These are phyloP conservation scores for Danio tinwini DNA, from an alignment of 2,797 vertebrate species.

Conservation along the genomic window DNA sequence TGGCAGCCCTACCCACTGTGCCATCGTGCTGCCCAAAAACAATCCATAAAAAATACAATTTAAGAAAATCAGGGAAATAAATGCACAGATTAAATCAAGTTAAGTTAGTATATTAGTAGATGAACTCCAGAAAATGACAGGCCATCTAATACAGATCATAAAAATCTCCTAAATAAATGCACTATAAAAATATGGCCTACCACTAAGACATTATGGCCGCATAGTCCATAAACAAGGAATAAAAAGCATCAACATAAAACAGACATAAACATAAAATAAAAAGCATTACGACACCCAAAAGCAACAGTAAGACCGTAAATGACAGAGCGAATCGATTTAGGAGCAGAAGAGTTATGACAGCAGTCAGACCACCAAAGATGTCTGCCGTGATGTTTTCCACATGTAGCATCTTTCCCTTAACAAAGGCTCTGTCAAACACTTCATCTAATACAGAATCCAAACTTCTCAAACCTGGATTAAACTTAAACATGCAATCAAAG, in stretches of 20 bases:
- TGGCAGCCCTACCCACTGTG: too few species aligned
- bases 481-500: conserved; percentile 21
- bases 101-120: background rate
- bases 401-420: conserved; percentile 34
- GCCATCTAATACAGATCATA: background rate
- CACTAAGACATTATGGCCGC: background rate
- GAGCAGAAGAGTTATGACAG: conserved; percentile 32
- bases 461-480: conserved; percentile 9
- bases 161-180: background rate
- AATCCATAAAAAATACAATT: too few species aligned
- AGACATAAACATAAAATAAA: background rate
- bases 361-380: conserved; percentile 45
- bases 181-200: background rate
- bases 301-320: conserved; percentile 13
- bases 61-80: too few species aligned
- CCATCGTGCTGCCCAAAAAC: too few species aligned
- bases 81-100: background rate
- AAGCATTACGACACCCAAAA: conserved; percentile 4
- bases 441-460: conserved; percentile 44
- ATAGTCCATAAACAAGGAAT: background rate
- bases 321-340: conserved; percentile 32
- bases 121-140: background rate
- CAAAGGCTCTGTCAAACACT: conserved; percentile 40
- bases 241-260: conserved; percentile 1
- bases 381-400: conserved; percentile 46